These are phyloP conservation scores for Entelurus aequoreus DNA, from an alignment of 2,113 vertebrate genomes.

Conservation along the genomic window DNA sequence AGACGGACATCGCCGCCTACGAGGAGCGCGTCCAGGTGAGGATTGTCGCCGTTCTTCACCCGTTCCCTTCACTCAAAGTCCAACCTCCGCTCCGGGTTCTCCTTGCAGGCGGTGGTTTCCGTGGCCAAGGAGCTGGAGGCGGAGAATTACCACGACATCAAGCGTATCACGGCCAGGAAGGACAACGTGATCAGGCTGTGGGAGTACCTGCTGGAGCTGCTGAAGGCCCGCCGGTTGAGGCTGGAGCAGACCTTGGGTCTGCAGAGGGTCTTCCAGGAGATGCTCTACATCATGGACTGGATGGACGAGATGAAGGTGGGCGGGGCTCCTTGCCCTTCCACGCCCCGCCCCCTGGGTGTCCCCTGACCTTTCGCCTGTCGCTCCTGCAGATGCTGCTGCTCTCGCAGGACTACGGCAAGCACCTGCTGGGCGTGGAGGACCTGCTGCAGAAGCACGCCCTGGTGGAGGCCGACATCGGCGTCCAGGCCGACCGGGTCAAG, in stretches of 20 bases:
- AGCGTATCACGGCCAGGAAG: constrained; percentile 89
- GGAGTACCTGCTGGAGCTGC: constrained; percentile 96
- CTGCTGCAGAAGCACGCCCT: constrained; percentile 94
- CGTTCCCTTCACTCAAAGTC: background rate
- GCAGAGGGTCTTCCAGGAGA: constrained; percentile 98
- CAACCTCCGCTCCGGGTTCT: background rate
- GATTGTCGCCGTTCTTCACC: too few relatives aligned
- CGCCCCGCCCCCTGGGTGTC: background rate
- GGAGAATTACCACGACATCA: constrained; percentile 96
- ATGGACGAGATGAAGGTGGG: constrained; percentile 99
- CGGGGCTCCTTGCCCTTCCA: too few relatives aligned
- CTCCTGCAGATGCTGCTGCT: constrained; percentile 85
- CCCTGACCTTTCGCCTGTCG: too few relatives aligned
- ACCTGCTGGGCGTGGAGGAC: constrained; percentile 94
- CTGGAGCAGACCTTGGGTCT: constrained; percentile 93
- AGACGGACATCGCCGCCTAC: constrained; percentile 94
- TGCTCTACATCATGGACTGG: constrained; percentile 99
- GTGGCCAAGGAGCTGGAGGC: constrained; percentile 93
- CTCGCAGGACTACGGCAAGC: constrained; percentile 97
- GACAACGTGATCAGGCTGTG: constrained; percentile 96
- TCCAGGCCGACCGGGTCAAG: constrained; percentile 90
- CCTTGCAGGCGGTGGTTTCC: constrained; percentile 78
- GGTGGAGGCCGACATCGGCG: constrained; percentile 92
- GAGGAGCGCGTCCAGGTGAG: constrained; percentile 87
- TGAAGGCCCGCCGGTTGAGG: constrained; percentile 82